phyloP scores from a whole-genome alignment of 2,888 invertebrate genomes.

The Pseudococcus jackbeardsleyi region DNA sequence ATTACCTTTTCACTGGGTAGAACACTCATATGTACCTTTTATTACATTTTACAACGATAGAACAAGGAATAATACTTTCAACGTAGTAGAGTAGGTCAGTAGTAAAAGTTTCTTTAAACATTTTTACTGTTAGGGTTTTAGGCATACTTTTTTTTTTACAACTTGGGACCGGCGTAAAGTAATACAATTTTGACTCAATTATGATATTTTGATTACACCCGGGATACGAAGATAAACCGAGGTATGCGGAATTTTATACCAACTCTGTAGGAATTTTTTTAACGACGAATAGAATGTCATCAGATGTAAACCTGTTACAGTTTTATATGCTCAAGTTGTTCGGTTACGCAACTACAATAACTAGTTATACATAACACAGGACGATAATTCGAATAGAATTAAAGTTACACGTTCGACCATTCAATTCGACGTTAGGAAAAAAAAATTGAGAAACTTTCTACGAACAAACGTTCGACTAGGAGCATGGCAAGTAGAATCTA shows the following conservation, averaged over 20 bases:
- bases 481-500: neutral
- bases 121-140: neutral
- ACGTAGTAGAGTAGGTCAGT: neutral
- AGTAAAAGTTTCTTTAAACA: neutral
- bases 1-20: neutral
- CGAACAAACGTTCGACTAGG: neutral
- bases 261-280: neutral
- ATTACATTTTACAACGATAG: neutral
- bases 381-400: neutral
- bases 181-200: neutral
- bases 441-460: constrained; percentile 21
- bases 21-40: neutral
- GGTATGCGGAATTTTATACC: neutral
- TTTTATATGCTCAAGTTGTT: neutral
- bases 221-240: neutral
- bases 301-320: neutral
- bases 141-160: too few relatives aligned
- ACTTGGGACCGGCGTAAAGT: neutral
- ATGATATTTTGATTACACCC: neutral
- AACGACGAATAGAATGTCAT: neutral
- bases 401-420: neutral
- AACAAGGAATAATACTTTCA: neutral
- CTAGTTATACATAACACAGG: neutral
- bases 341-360: too few relatives aligned
- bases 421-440: neutral